phyloP scores from a whole-genome alignment of 2,888 invertebrate species.

The Timema cristinae region DNA sequence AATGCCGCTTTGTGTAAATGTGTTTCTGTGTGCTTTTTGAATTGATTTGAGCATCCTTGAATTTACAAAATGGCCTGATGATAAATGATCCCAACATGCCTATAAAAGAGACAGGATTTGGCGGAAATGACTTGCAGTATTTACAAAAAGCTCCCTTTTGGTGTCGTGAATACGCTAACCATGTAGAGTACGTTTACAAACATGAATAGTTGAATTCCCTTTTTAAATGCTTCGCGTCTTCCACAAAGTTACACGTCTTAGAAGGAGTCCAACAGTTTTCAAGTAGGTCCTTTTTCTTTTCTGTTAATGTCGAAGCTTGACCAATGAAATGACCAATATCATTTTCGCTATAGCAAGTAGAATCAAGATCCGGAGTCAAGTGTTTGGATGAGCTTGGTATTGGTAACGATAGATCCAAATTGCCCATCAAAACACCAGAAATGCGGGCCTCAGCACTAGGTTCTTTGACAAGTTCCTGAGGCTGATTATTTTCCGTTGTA shows the following conservation, averaged over 20 bases:
- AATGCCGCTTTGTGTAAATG: conserved; percentile 35
- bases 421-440: too few relatives aligned
- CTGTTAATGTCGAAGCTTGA: conserved; percentile 17
- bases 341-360: conserved; percentile 31
- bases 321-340: conserved; percentile 30
- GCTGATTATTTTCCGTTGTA: too few relatives aligned
- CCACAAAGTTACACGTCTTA: not conserved
- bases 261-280: not conserved
- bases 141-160: conserved; percentile 36
- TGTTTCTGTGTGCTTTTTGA: conserved; percentile 33
- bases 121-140: conserved; percentile 36
- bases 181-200: not conserved
- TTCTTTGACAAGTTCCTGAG: too few relatives aligned
- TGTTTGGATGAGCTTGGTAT: conserved; percentile 29
- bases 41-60: conserved; percentile 36
- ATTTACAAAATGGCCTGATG: conserved; percentile 34
- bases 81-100: conserved; percentile 37
- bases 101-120: conserved; percentile 26
- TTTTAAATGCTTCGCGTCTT: too few relatives aligned
- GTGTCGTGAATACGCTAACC: conserved; percentile 20
- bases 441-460: too few relatives aligned
- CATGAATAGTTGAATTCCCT: not conserved
- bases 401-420: too few relatives aligned
- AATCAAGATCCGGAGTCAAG: conserved; percentile 33
- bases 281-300: too few relatives aligned